These are phyloP conservation scores for Ctenomys sociabilis DNA, from an alignment of 2,113 vertebrate genomes.

Conservation along the genomic window DNA sequence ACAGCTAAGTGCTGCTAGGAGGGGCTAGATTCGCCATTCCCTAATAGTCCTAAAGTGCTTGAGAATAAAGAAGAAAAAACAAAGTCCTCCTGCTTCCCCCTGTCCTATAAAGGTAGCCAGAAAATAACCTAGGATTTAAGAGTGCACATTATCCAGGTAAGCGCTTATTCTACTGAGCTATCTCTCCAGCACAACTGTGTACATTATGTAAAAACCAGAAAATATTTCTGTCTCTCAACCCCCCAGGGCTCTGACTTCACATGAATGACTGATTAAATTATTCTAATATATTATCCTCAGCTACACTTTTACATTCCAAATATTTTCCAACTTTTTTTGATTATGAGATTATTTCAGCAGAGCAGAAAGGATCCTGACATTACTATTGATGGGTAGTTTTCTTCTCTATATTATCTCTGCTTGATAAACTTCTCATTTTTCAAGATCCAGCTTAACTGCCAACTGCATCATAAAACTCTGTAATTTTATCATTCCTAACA, in stretches of 20 bases:
- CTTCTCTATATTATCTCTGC: neutral
- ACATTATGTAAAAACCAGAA: neutral
- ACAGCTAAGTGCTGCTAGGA: neutral
- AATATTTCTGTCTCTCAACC: neutral
- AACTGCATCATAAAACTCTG: neutral
- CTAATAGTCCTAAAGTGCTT: neutral
- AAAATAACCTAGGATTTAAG: neutral
- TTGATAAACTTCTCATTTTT: conserved; percentile 47
- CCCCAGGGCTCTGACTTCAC: neutral
- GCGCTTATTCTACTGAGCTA: too few species aligned
- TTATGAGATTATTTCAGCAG: neutral
- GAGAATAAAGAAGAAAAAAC: neutral
- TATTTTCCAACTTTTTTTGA: conserved; percentile 30
- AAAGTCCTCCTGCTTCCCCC: neutral
- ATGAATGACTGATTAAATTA: conserved; percentile 24
- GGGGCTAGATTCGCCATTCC: neutral
- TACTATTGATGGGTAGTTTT: conserved; percentile 2
- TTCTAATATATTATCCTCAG: conserved; percentile 9
- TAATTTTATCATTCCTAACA: conserved; percentile 52
- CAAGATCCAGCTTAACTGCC: conserved; percentile 26
- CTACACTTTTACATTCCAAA: conserved; percentile 18
- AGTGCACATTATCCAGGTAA: neutral
- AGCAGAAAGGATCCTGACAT: neutral
- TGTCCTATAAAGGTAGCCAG: neutral
- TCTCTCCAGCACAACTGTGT: neutral